Conservation (phyloP, 2,797 vertebrate species). For the Cheracebus regulus region DNA sequence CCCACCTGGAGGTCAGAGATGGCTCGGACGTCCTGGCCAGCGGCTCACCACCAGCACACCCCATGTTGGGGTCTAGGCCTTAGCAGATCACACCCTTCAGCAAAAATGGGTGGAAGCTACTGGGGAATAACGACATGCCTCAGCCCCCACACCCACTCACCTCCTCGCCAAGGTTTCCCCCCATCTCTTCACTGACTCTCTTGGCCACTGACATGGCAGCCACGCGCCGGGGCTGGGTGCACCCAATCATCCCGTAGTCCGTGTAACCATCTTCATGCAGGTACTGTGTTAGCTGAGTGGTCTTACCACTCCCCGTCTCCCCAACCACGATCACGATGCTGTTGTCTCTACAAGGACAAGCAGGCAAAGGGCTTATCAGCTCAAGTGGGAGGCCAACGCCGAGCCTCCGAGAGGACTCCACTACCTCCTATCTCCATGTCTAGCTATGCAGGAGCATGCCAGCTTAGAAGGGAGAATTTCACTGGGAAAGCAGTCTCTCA, state of each 20-base stretch:
- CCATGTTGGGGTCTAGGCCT: neutral
- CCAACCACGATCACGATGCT: slow-evolving; percentile 99
- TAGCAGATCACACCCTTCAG: neutral
- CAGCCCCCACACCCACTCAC: slow-evolving; percentile 82
- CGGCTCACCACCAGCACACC: accelerated
- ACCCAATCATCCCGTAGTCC: slow-evolving; percentile 98
- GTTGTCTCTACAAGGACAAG: slow-evolving; percentile 90
- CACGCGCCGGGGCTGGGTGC: slow-evolving; percentile 97
- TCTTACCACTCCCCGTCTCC: slow-evolving; percentile 98
- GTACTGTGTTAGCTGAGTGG: slow-evolving; percentile 98
- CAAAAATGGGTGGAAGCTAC: neutral
- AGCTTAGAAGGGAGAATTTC: neutral
- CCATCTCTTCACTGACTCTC: slow-evolving; percentile 97
- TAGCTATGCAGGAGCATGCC: neutral
- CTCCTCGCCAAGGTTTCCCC: slow-evolving; percentile 95
- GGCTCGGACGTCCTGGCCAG: neutral
- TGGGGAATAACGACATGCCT: neutral
- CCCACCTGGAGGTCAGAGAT: slow-evolving; percentile 88
- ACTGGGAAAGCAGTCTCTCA: neutral
- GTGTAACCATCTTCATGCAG: slow-evolving; percentile 99
- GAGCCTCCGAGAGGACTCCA: neutral
- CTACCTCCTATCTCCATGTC: neutral
- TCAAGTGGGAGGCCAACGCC: neutral
- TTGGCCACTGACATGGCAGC: slow-evolving; percentile 99
- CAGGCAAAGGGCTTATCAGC: neutral